Conservation (phyloP, 2,113 vertebrate genomes). For the Passer montanus region DNA sequence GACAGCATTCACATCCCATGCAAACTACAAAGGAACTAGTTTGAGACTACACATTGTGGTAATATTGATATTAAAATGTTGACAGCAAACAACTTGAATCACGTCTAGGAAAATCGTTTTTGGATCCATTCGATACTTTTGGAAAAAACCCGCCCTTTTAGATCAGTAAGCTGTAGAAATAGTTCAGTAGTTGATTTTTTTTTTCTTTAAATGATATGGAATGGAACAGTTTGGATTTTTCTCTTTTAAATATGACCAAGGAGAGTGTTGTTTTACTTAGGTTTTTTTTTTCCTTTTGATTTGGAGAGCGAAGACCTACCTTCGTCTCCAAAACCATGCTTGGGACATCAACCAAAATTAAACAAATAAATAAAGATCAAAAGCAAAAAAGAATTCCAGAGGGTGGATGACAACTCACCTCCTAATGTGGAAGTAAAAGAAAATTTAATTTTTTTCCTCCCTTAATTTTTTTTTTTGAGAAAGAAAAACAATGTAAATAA, state of each 20-base stretch:
- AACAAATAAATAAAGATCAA: conserved; percentile 63
- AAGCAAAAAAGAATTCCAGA: conserved; percentile 59
- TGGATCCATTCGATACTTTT: conserved; percentile 76
- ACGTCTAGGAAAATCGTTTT: conserved; percentile 64
- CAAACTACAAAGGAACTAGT: conserved; percentile 86
- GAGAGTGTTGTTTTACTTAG: not conserved
- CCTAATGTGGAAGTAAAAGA: conserved; percentile 72
- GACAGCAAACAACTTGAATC: conserved; percentile 79
- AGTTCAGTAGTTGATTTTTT: not conserved
- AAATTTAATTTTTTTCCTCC: conserved; percentile 58
- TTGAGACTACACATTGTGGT: conserved; percentile 83
- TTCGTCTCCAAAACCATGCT: conserved; percentile 63
- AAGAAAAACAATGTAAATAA: conserved; percentile 72
- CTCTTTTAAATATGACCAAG: conserved; percentile 6
- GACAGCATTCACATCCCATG: conserved; percentile 90
- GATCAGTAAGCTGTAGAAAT: conserved; percentile 38
- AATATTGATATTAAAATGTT: conserved; percentile 82
- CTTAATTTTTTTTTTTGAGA: conserved; percentile 45
- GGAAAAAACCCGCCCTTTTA: conserved; percentile 34
- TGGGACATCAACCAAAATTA: conserved; percentile 56
- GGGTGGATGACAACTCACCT: conserved; percentile 74
- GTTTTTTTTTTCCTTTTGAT: not conserved
- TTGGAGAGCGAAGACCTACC: conserved; percentile 47
- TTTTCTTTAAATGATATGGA: conserved; percentile 39
- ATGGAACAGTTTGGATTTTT: conserved; percentile 58